Base-by-base conservation (phyloP, 2,888 invertebrate species). In the Amphipyra tragopoginis region DNA sequence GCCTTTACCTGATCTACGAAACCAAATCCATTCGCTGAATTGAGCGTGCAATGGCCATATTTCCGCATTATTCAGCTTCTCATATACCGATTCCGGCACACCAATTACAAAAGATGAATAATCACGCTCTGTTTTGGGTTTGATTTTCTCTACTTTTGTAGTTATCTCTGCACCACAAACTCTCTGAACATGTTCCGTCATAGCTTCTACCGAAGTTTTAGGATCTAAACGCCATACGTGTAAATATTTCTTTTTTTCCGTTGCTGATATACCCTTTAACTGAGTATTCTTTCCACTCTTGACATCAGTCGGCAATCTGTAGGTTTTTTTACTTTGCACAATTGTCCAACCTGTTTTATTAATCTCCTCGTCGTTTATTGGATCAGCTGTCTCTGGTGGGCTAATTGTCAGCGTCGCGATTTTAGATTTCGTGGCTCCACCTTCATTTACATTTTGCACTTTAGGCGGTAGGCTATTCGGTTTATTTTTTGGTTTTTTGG, bases 21-120 rank as follows among this genome's bases (percentile, higher is more conserved):
- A 39, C 39, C 39, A 51, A 39, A 39, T 39, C 50, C 50, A 50
- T 14, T 50, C 50, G 26, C 21, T 26, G 11, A 39, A 50, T 39
- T 51, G 26, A 2, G 33, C 33, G 13, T 51, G 42, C 13, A 40
- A 8, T 40, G 40, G 29, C 50, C 39, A 40, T 2, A 40, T 40
- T 51, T 51, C 40, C 3, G 39, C 13, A n/a, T 39, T 11, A 34
- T 39, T 39, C 39, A 49, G 8, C 21, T 6, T 39, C 4, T 38
- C 39, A 21, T 15, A 51, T 10, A 11, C 2, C 9, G 38, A 29
- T 45, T 54, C 54, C 0, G 44, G 38, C 11, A 54, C 45, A 5
- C 49, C 49, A 21, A 50, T 21, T 8, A 48, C 9, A 36, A 48
- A 48, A 8, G 48, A 48, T 2, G 48, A 48, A 10, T 48, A 48